phyloP scores from a whole-genome alignment of 2,113 vertebrate genomes.

The Heterocephalus glaber region DNA sequence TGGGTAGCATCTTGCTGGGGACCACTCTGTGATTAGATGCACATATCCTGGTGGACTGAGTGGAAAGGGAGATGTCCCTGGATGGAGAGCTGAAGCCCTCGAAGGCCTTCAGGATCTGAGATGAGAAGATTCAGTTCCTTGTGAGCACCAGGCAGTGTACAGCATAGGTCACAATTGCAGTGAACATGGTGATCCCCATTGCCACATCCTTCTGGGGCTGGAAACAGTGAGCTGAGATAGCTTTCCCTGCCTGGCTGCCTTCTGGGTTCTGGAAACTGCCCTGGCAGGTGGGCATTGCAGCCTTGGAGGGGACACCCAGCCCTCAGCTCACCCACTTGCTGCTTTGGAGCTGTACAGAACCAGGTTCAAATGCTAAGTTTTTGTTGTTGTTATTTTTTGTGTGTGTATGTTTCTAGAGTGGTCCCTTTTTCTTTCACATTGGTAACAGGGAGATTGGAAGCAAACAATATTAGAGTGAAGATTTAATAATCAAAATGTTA shows the following conservation, averaged over 20 bases:
- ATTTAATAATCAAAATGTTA: neutral
- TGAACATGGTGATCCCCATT: neutral
- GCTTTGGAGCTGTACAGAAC: neutral
- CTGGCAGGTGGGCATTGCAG: too few species aligned
- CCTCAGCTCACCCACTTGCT: neutral
- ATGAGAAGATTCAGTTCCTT: neutral
- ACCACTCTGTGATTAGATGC: constrained; percentile 66
- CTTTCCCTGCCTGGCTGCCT: neutral
- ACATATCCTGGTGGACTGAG: constrained; percentile 51
- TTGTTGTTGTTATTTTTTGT: neutral
- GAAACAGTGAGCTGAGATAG: neutral
- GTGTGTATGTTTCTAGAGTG: neutral
- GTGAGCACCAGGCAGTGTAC: neutral
- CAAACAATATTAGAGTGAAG: neutral
- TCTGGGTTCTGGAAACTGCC: neutral
- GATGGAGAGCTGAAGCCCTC: neutral
- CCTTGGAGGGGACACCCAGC: accelerated
- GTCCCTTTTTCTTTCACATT: neutral
- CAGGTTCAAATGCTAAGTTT: neutral
- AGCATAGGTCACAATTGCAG: neutral
- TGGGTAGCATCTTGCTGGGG: neutral
- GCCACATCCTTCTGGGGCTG: neutral
- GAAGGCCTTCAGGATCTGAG: neutral
- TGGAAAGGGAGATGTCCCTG: constrained; percentile 54
- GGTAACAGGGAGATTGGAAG: neutral